phyloP scores from a whole-genome alignment of 35 echinoderm and acorn worm species.

The Diadema setosum region DNA sequence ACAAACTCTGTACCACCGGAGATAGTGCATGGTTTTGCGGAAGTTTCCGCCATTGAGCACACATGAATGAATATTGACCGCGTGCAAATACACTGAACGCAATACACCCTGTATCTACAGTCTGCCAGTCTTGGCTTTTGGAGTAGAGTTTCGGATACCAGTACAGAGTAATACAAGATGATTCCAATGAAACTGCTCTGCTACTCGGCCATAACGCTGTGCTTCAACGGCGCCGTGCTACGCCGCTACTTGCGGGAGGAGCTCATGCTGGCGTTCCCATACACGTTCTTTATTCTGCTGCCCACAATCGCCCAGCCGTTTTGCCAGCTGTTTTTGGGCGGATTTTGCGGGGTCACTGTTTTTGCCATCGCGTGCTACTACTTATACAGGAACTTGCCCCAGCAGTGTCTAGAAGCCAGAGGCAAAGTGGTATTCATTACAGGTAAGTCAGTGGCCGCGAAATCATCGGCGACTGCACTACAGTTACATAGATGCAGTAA shows the following conservation, averaged over 20 bases:
- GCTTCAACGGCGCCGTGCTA: constrained; percentile 75
- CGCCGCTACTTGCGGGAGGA: constrained; percentile 73
- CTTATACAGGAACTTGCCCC: constrained; percentile 68
- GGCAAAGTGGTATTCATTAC: constrained; percentile 75
- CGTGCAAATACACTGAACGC: too few relatives aligned
- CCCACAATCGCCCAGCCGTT: constrained; percentile 80
- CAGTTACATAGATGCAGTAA: too few relatives aligned
- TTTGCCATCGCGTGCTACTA: constrained; percentile 68
- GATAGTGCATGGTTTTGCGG: too few relatives aligned
- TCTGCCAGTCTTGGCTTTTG: too few relatives aligned
- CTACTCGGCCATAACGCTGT: constrained; percentile 79
- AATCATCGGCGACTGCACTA: too few relatives aligned
- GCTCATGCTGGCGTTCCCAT: constrained; percentile 59
- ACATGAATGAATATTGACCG: too few relatives aligned
- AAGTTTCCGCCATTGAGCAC: too few relatives aligned
- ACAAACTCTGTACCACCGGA: too few relatives aligned
- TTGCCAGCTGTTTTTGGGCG: constrained; percentile 77
- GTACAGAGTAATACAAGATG: too few relatives aligned
- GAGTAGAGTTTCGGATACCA: too few relatives aligned
- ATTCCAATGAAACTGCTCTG: constrained; percentile 76
- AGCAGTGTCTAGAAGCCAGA: constrained; percentile 48
- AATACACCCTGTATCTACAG: too few relatives aligned
- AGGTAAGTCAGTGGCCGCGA: constrained; percentile 65
- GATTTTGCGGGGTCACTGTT: constrained; percentile 71
- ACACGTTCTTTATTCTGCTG: constrained; percentile 58